Percentiles rank a stretch among this genome's conserved stretches.
phyloP scores from a whole-genome alignment of 2,797 vertebrate genomes.

The Thunnus albacares region DNA sequence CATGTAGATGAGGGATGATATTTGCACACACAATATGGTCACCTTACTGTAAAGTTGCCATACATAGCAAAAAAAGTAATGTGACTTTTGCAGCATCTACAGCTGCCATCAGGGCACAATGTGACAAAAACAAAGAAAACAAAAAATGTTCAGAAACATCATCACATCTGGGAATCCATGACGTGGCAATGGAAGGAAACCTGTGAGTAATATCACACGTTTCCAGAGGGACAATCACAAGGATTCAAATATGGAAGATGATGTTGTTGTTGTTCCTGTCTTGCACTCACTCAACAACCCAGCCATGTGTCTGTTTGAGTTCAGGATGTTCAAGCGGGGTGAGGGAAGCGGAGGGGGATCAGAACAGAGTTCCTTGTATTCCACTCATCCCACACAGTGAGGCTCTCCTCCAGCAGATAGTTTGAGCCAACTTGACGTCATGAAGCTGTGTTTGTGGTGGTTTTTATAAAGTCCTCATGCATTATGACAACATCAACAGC shows the following conservation, averaged over 20 bases:
- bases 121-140: background rate
- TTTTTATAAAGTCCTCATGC: constrained; percentile 3
- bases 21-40: background rate
- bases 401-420: constrained; percentile 12
- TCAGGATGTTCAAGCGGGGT: constrained; percentile 35
- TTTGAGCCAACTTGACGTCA: background rate
- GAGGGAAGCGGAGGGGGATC: background rate
- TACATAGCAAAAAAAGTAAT: background rate
- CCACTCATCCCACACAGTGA: constrained; percentile 21
- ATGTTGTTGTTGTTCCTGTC: background rate
- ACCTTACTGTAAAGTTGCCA: background rate
- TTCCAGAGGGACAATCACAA: background rate
- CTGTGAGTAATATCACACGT: background rate
- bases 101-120: background rate
- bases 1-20: background rate
- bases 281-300: constrained; percentile 22
- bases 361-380: constrained; percentile 58
- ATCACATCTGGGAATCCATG: background rate
- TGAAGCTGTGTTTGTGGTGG: background rate
- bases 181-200: background rate
- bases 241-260: background rate
- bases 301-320: constrained; percentile 33
- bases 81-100: background rate
- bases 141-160: background rate
- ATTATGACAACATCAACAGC: background rate